Base-by-base conservation (phyloP, 2,888 invertebrate genomes). In the Cerastis leucographa region DNA sequence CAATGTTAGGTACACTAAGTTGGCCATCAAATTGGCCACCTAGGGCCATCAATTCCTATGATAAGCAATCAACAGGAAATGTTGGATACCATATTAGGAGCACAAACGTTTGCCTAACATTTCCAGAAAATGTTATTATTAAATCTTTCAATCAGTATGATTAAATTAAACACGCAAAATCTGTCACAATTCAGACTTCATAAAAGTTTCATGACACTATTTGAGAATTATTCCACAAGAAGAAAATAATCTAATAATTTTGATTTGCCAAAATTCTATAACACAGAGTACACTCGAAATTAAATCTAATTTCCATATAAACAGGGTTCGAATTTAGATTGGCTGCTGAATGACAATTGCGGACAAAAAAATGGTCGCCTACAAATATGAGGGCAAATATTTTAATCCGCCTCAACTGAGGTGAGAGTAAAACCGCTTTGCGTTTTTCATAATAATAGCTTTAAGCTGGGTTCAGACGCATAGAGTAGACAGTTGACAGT, bases 311-410 rank as follows among this genome's bases (percentile, higher is more conserved):
- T 70, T 80, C 61, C 66, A 70, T 46, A 49, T 1, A 6, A 40
- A 74, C 76, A 87, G 51, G 66, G 69, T 76, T 67, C 64, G 51
- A 81, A 85, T 76, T 70, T 66, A 51, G 62, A 79, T 74, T 54
- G 42, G 44, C 29, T 62, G 14, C 51, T 49, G 72, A 73, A 85
- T 81, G 66, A 80, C 75, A 77, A 74, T 77, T 75, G 61, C 65
- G 71, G 69, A 69, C 78, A 78, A 78, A 87, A 85, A 85, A 86
- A 68, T 68, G 81, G 72, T 74, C 49, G 71, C 86, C 67, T 73
- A 84, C 86, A 86, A 86, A 86, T 86, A 88, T 86, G 84, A 86
- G 78, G 46, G 73, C 79, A 87, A 87, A 86, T 86, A 86, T 87
- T 86, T 87, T 84, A 86, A 86, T 88, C 88, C 78, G 40, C 62